phyloP scores from a whole-genome alignment of 2,888 invertebrate species.

The Sceliomorpha sp. region DNA sequence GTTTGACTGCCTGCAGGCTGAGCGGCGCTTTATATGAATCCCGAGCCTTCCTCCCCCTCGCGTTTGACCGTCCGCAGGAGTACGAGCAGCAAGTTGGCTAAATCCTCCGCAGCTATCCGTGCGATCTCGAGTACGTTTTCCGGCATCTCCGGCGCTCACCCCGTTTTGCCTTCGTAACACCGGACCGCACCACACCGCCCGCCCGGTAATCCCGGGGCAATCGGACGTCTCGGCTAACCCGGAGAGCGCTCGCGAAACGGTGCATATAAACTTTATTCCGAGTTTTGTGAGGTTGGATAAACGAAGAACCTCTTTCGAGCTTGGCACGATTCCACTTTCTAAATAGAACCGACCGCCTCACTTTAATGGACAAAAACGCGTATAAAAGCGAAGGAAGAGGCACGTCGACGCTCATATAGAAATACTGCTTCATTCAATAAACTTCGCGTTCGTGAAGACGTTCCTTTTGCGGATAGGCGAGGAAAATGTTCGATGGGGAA shows the following conservation, averaged over 20 bases:
- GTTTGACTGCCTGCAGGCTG: conserved; percentile 52
- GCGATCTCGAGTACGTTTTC: conserved; percentile 43
- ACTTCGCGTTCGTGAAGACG: conserved; percentile 39
- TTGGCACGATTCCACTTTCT: conserved; percentile 56
- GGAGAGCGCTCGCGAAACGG: conserved; percentile 38
- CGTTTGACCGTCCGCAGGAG: conserved; percentile 27
- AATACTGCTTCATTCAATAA: conserved; percentile 39
- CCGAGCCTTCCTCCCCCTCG: conserved; percentile 9
- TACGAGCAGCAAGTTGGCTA: conserved; percentile 48
- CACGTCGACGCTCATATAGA: conserved; percentile 9
- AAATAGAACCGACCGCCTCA: conserved; percentile 44
- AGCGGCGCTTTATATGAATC: conserved; percentile 39
- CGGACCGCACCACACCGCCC: conserved; percentile 20
- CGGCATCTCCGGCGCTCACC: conserved; percentile 24
- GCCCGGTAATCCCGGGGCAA: conserved; percentile 36
- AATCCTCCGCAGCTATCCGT: conserved; percentile 49
- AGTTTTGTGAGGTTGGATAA: conserved; percentile 48
- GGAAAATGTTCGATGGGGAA: conserved; percentile 15
- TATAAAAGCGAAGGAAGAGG: conserved; percentile 35
- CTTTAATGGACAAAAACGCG: conserved; percentile 52
- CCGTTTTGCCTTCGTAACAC: conserved; percentile 19
- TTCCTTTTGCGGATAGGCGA: conserved; percentile 6
- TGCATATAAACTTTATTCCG: conserved; percentile 49
- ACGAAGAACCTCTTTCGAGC: conserved; percentile 44
- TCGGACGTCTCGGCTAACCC: conserved; percentile 43